Percentiles rank a stretch among this genome's conserved stretches.
These are phyloP conservation scores for Microctonus aethiopoides DNA, from an alignment of 2,888 invertebrate species.

Conservation along the genomic window DNA sequence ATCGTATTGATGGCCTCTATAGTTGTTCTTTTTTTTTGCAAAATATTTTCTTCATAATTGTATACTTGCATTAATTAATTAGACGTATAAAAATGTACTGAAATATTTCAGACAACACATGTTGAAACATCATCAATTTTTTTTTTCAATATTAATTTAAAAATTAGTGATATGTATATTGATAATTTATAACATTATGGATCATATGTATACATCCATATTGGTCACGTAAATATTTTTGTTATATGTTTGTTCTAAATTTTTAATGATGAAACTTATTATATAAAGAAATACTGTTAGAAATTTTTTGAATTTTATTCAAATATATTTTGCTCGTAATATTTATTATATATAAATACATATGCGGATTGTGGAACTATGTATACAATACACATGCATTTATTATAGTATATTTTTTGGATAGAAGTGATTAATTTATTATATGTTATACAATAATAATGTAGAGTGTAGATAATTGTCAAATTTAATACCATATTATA, in stretches of 20 bases:
- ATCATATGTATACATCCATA: neutral
- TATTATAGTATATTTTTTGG: neutral
- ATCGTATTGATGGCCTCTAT: neutral
- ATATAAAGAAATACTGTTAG: neutral
- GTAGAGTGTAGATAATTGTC: neutral
- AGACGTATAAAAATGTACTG: too few relatives aligned
- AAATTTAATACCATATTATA: neutral
- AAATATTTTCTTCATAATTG: too few relatives aligned
- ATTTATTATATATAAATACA: neutral
- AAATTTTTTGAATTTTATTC: neutral
- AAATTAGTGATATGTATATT: too few relatives aligned
- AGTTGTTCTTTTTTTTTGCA: too few relatives aligned
- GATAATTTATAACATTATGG: neutral
- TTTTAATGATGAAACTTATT: neutral
- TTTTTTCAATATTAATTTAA: too few relatives aligned
- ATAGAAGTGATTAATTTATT: too few relatives aligned
- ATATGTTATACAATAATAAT: too few relatives aligned
- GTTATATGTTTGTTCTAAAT: neutral
- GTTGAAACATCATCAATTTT: too few relatives aligned
- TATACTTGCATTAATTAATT: neutral
- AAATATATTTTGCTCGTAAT: neutral
- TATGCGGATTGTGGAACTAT: neutral
- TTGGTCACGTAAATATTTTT: neutral
- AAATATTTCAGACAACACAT: too few relatives aligned
- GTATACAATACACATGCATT: neutral